Conservation (phyloP, 2,797 vertebrate genomes). For the Lophius americanus region DNA sequence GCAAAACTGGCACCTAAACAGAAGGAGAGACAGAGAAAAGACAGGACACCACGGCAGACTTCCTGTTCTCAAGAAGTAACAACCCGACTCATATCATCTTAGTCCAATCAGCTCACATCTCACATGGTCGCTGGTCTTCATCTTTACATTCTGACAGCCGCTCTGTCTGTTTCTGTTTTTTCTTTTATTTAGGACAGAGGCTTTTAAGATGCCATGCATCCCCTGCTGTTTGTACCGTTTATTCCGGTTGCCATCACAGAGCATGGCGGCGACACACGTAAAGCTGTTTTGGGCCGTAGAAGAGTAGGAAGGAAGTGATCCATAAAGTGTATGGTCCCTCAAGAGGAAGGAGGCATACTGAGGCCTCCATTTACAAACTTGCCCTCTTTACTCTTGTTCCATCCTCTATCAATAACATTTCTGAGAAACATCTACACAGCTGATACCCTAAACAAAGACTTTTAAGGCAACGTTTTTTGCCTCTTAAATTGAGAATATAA, state of each 20-base stretch:
- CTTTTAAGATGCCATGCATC: constrained; percentile 77
- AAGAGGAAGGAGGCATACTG: constrained; percentile 58
- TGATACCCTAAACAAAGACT: constrained; percentile 75
- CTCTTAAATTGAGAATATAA: constrained; percentile 69
- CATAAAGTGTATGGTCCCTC: constrained; percentile 67
- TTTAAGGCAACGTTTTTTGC: constrained; percentile 75
- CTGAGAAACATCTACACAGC: constrained; percentile 68
- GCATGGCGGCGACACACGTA: constrained; percentile 60
- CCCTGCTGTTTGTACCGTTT: constrained; percentile 61
- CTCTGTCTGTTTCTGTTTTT: constrained; percentile 49
- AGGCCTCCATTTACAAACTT: constrained; percentile 64
- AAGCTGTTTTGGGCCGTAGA: constrained; percentile 46
- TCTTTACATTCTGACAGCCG: constrained; percentile 57
- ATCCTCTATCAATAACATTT: constrained; percentile 66
- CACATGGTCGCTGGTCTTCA: constrained; percentile 61
- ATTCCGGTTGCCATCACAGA: constrained; percentile 80
- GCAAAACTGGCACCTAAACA: constrained; percentile 45
- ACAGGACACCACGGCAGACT: constrained; percentile 48
- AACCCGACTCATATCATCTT: constrained; percentile 17
- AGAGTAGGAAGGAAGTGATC: constrained; percentile 75
- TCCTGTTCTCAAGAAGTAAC: constrained; percentile 47
- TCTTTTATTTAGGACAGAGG: constrained; percentile 75
- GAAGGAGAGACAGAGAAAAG: constrained; percentile 44
- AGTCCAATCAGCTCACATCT: constrained; percentile 41
- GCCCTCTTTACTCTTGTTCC: constrained; percentile 46